Evolutionary conservation across 1,140 invertebrate genomes (phyloP).

Genomic region (Panagrolaimus sp.): DNA sequence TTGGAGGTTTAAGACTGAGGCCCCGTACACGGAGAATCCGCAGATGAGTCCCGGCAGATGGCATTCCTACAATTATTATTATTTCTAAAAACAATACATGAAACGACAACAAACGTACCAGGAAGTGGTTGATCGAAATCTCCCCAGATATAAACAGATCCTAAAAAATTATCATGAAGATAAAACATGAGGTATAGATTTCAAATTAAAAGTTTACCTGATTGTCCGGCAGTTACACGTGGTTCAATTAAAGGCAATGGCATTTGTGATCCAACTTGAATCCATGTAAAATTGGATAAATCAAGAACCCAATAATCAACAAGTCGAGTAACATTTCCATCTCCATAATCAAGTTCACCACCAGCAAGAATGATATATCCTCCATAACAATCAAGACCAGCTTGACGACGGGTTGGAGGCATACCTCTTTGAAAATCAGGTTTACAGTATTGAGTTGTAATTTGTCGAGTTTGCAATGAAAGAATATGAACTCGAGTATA

Average conservation of each 20-base stretch:
- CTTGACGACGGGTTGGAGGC: slow-evolving; percentile 53
- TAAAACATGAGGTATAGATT: slow-evolving; percentile 14
- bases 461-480: slow-evolving; percentile 37
- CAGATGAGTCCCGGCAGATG: slow-evolving; percentile 51
- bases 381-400: slow-evolving; percentile 51
- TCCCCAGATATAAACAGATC: slow-evolving; percentile 58
- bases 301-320: slow-evolving; percentile 58
- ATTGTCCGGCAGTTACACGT: slow-evolving; percentile 54
- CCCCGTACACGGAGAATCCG: slow-evolving; percentile 51
- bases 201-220: slow-evolving; percentile 32
- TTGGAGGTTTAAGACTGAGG: slow-evolving; percentile 33
- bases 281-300: slow-evolving; percentile 52
- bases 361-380: slow-evolving; percentile 47
- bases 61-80: slow-evolving; percentile 45
- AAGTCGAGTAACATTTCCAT: slow-evolving; percentile 47
- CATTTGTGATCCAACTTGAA: slow-evolving; percentile 55
- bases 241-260: slow-evolving; percentile 57
- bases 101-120: slow-evolving; percentile 24
- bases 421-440: slow-evolving; percentile 50
- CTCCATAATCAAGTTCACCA: slow-evolving; percentile 56
- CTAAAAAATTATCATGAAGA: slow-evolving; percentile 27
- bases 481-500: slow-evolving; percentile 54
- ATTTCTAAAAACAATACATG: not conserved
- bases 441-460: slow-evolving; percentile 54
- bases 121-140: slow-evolving; percentile 58